Evolutionary conservation across 2,888 invertebrate species (phyloP).

Genomic region (Cyaniris semiargus): DNA sequence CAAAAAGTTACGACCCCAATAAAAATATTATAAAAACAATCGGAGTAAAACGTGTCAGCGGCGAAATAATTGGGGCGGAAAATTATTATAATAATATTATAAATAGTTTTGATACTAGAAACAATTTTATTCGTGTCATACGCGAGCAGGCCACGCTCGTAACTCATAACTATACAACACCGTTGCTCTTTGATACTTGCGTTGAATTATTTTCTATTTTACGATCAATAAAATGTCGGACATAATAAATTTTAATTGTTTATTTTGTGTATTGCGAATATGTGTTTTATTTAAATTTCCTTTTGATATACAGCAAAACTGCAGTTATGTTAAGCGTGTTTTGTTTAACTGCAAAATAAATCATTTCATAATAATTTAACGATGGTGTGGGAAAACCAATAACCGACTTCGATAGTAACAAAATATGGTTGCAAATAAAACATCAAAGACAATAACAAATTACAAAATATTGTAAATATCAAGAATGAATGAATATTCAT

Average conservation of each 20-base stretch:
- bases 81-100: slow-evolving; percentile 79
- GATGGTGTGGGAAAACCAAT: neutral
- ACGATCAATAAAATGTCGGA: slow-evolving; percentile 33
- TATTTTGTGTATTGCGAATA: slow-evolving; percentile 30
- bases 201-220: slow-evolving; percentile 35
- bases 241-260: slow-evolving; percentile 38
- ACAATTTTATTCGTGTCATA: slow-evolving; percentile 72
- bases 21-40: slow-evolving; percentile 45
- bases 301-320: slow-evolving; percentile 20
- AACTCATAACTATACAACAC: slow-evolving; percentile 67
- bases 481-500: neutral
- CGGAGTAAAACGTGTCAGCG: slow-evolving; percentile 73
- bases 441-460: neutral
- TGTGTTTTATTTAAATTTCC: slow-evolving; percentile 34
- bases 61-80: slow-evolving; percentile 74
- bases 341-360: slow-evolving; percentile 8
- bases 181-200: slow-evolving; percentile 58
- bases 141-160: slow-evolving; percentile 65
- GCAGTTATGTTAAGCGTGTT: slow-evolving; percentile 17
- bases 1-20: slow-evolving; percentile 28
- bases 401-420: neutral
- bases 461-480: neutral
- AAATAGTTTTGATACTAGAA: slow-evolving; percentile 74
- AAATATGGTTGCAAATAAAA: neutral
- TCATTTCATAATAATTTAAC: neutral